Conservation (phyloP, 92 coral and sea anemone species). For the Parazoanthus darwini region DNA sequence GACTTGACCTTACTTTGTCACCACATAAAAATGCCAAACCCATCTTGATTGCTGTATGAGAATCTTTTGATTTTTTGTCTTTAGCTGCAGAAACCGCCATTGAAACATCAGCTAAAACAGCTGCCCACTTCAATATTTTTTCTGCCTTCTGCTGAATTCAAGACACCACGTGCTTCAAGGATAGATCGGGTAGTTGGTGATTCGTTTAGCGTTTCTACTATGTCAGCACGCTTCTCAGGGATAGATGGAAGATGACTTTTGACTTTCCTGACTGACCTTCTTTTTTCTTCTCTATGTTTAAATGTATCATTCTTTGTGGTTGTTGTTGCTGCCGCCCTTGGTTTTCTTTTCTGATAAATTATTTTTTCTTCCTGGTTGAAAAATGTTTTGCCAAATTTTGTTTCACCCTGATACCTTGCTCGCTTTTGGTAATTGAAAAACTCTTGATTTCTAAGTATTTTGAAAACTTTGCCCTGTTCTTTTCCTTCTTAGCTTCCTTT, state of each 20-base stretch:
- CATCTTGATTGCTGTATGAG: constrained; percentile 39
- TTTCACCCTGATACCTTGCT: background rate
- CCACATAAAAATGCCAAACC: constrained; percentile 46
- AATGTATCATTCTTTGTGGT: background rate
- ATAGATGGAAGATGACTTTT: constrained; percentile 27
- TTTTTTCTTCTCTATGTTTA: constrained; percentile 22
- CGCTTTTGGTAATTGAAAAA: background rate
- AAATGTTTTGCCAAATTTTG: background rate
- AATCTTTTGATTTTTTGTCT: constrained; percentile 38
- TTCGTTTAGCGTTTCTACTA: constrained; percentile 29
- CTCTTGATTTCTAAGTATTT: background rate
- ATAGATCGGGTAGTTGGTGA: background rate
- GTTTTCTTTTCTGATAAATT: background rate
- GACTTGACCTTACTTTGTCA: constrained; percentile 13
- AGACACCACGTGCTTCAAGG: background rate
- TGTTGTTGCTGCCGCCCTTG: background rate
- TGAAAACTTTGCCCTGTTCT: background rate
- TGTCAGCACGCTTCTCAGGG: constrained; percentile 33
- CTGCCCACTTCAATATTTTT: constrained; percentile 27
- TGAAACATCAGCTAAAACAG: constrained; percentile 39
- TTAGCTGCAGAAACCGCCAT: constrained; percentile 42
- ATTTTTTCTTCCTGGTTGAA: background rate
- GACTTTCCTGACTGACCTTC: constrained; percentile 24
- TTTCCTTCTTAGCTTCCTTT: background rate
- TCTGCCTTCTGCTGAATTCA: constrained; percentile 26